A percentile compares a stretch with the other conserved stretches of the same genome.
Evolutionary conservation across 2,113 vertebrate species (phyloP).

Genomic region (Calypte anna): DNA sequence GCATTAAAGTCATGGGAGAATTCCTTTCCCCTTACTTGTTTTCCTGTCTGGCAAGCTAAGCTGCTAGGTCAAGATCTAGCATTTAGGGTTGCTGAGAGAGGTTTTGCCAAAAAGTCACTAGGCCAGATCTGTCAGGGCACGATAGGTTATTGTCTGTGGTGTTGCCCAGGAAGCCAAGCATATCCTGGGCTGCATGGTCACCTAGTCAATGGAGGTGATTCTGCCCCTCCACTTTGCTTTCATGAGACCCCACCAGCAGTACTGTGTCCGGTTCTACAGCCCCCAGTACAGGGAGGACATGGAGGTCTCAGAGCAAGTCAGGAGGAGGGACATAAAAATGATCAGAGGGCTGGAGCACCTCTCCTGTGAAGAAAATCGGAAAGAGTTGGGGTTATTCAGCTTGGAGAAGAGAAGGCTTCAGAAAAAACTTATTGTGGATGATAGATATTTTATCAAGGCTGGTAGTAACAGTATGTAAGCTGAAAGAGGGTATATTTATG

Average conservation of each 20-base stretch:
- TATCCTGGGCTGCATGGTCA: background rate
- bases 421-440: too few relatives aligned
- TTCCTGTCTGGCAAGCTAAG: background rate
- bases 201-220: background rate
- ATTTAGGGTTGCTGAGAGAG: background rate
- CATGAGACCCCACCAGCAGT: background rate
- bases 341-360: background rate
- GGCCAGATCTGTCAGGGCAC: background rate
- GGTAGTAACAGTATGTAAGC: background rate
- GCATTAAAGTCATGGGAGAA: background rate
- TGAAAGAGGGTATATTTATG: background rate
- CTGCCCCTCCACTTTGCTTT: fast-evolving
- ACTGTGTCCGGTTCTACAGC: background rate
- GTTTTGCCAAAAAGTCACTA: background rate
- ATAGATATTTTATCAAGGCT: background rate
- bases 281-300: background rate
- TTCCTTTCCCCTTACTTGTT: background rate
- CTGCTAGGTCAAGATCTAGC: background rate
- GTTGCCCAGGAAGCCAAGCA: background rate
- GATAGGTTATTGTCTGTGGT: background rate
- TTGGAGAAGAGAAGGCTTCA: background rate
- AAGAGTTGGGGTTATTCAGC: background rate
- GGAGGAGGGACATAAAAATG: background rate
- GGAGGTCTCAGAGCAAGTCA: fast-evolving
- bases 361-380: background rate